phyloP scores from a whole-genome alignment of 2,797 vertebrate genomes.

The Enteromius argenteus region DNA sequence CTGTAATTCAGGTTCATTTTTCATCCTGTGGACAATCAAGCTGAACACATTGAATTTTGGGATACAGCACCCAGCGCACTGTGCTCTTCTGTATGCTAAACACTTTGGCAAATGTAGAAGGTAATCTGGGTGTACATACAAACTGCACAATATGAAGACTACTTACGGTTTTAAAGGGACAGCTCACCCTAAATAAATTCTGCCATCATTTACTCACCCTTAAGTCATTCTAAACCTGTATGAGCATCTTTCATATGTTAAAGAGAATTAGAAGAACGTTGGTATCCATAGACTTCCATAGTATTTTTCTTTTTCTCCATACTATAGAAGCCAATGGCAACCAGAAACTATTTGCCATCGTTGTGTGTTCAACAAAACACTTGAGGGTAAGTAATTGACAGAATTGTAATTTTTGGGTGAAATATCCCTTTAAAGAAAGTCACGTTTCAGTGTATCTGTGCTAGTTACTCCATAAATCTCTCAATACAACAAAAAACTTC shows the following conservation, averaged over 20 bases:
- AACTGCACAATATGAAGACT: not conserved
- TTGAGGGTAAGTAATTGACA: not conserved
- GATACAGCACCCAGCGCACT: not conserved
- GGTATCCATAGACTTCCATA: not conserved
- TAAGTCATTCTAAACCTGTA: not conserved
- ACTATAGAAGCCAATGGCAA: not conserved
- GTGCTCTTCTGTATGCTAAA: not conserved
- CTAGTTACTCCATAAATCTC: conserved; percentile 7
- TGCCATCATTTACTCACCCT: not conserved
- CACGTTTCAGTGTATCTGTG: conserved; percentile 1
- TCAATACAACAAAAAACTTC: conserved; percentile 38
- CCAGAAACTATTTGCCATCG: not conserved
- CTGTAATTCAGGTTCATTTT: conserved; percentile 9
- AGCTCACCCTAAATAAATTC: not conserved
- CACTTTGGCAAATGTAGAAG: conserved; percentile 26
- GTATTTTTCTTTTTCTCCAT: not conserved
- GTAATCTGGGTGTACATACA: not conserved
- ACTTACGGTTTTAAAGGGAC: not conserved
- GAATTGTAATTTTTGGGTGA: not conserved
- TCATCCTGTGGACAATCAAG: not conserved
- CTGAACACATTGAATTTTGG: not conserved
- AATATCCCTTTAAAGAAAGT: not conserved
- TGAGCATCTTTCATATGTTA: not conserved
- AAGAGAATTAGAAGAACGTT: not conserved
- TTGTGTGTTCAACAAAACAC: not conserved